Evolutionary conservation across 2,113 vertebrate genomes (phyloP), one percentile per base, ranked within the genome.

Genomic region (Xiphias gladius): DNA sequence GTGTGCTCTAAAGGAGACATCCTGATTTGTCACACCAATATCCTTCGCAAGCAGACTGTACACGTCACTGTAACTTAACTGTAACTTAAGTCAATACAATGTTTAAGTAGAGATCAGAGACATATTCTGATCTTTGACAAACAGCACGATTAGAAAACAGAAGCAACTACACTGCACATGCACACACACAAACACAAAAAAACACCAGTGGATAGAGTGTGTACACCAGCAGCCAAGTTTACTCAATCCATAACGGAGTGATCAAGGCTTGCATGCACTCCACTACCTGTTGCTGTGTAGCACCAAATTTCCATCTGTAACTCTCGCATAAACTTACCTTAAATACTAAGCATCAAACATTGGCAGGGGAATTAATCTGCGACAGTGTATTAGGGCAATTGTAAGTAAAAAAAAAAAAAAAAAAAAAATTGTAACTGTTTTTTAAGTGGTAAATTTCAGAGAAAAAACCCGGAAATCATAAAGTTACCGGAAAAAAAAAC

Each of bases 341-440:
- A 71, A 57, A n/a, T 77, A 8, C 72, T 76, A 50, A 71, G 54
- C 68, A 71, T 54, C 65, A 76, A 80, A 80, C 43, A 70, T 67
- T 75, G 59, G 71, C 71, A 30, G 30, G 35, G 24, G 37, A 35
- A n/a, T n/a, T n/a, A n/a, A n/a, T n/a, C n/a, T n/a, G n/a, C n/a
- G n/a, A n/a, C n/a, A n/a, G n/a, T n/a, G n/a, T n/a, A n/a, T n/a
- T n/a, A n/a, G n/a, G n/a, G n/a, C n/a, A n/a, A n/a, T n/a, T n/a
- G n/a, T n/a, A n/a, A n/a, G n/a, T n/a, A n/a, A n/a, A n/a, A n/a
- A n/a, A n/a, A n/a, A n/a, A n/a, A n/a, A n/a, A n/a, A n/a, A n/a
- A n/a, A n/a, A n/a, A n/a, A n/a, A n/a, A n/a, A n/a, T n/a, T n/a
- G n/a, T n/a, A n/a, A n/a, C n/a, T n/a, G n/a, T n/a, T n/a, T n/a